A percentile compares a stretch with the other conserved stretches of the same genome.
Conservation (phyloP, 2,113 vertebrate species). For the Leucoraja erinaceus region DNA sequence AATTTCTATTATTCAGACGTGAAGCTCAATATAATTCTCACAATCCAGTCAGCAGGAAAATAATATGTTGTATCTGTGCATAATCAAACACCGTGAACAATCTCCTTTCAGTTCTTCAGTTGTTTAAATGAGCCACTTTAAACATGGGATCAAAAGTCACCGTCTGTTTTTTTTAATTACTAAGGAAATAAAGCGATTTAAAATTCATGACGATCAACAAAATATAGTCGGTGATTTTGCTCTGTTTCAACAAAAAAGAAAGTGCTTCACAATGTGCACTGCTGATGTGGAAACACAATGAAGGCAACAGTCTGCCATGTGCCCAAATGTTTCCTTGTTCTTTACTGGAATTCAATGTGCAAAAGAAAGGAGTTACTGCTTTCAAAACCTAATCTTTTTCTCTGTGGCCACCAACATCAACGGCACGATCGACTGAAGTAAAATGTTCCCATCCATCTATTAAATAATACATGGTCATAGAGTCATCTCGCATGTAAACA, state of each 20-base stretch:
- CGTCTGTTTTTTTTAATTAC: constrained; percentile 15
- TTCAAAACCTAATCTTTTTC: not conserved
- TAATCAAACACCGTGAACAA: constrained; percentile 31
- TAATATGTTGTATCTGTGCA: constrained; percentile 31
- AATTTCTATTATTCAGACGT: constrained; percentile 28
- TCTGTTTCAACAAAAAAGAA: constrained; percentile 1
- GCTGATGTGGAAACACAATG: not conserved
- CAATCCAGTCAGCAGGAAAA: constrained; percentile 32
- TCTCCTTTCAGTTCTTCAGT: constrained; percentile 15
- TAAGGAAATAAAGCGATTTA: constrained; percentile 30
- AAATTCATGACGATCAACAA: constrained; percentile 28
- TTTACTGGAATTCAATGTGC: not conserved
- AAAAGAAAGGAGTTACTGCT: not conserved
- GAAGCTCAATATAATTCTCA: constrained; percentile 17
- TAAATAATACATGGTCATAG: not conserved
- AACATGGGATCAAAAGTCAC: constrained; percentile 29
- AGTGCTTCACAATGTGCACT: not conserved
- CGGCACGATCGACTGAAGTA: not conserved
- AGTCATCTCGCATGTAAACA: too few species aligned
- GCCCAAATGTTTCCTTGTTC: not conserved
- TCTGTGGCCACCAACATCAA: not conserved
- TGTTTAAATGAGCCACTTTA: constrained; percentile 33
- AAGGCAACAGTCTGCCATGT: not conserved
- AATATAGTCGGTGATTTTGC: constrained; percentile 13
- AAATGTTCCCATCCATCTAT: not conserved